phyloP scores from a whole-genome alignment of 2,888 invertebrate species.

The Himalopsyche tibetana region DNA sequence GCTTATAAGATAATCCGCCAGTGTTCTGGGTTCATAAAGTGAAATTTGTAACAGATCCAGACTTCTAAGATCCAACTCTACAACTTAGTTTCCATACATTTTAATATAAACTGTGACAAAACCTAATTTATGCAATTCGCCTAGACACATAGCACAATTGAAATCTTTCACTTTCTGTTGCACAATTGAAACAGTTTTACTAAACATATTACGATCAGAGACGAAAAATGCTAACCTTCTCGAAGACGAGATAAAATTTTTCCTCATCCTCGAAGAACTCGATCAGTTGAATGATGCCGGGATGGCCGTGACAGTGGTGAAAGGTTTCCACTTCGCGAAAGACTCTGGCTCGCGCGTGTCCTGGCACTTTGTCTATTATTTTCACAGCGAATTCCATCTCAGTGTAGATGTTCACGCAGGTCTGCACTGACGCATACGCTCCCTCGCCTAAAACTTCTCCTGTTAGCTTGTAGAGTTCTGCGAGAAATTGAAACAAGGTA shows the following conservation, averaged over 20 bases:
- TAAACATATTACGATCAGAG: too few species aligned
- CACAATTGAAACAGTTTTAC: too few species aligned
- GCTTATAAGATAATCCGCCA: too few species aligned
- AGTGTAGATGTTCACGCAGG: slow-evolving; percentile 93
- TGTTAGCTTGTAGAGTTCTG: slow-evolving; percentile 96
- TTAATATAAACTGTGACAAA: not conserved
- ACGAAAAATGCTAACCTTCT: slow-evolving; percentile 81
- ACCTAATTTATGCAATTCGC: not conserved
- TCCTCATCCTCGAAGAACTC: slow-evolving; percentile 98
- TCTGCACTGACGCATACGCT: slow-evolving; percentile 96
- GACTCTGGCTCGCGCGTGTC: slow-evolving; percentile 95
- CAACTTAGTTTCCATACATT: too few species aligned
- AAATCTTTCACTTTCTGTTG: too few species aligned
- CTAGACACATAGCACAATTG: too few species aligned
- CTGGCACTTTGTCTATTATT: slow-evolving; percentile 96
- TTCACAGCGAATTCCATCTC: slow-evolving; percentile 98
- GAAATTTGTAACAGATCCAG: too few species aligned
- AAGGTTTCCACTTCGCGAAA: slow-evolving; percentile 99
- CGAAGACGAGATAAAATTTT: slow-evolving; percentile 98
- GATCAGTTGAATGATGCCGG: slow-evolving; percentile 97
- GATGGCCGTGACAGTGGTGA: slow-evolving; percentile 98
- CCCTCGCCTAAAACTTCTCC: slow-evolving; percentile 98
- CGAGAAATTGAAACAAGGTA: slow-evolving; percentile 67
- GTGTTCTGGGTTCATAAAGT: too few species aligned
- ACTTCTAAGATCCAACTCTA: too few species aligned